Evolutionary conservation across 2,888 invertebrate genomes (phyloP), one percentile per base, ranked within the genome.

Genomic region (Acleris sparsana): DNA sequence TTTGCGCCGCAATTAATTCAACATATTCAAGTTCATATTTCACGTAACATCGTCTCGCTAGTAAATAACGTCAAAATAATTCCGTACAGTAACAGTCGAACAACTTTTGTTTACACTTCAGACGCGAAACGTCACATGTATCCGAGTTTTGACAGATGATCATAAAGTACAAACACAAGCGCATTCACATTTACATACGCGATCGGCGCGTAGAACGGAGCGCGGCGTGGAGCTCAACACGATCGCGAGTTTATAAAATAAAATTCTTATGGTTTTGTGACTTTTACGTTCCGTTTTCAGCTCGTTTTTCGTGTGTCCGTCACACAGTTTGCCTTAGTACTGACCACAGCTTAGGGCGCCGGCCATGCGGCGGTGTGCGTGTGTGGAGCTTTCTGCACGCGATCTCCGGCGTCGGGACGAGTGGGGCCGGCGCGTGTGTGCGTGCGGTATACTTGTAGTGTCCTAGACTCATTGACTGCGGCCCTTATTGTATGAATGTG

Each of bases 381-480:
- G 90, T 89, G 91, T 91, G 88, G 82, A 87, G 86, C 88, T 89
- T 91, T 92, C 89, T 88, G 92, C 91, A 92, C 92, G 92, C 92
- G 90, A 92, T 89, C 90, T 86, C 82, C 80, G 78, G 74, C 79
- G 83, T 87, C 88, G 85, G 82, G 84, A 84, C 89, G 89, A 84
- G 87, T 85, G 89, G 90, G 89, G 89, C 74, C 80, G 79, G 82
- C 82, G 84, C 74, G 68, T 79, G 91, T 90, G 91, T 88, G 91
- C 82, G 91, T 87, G 75, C 69, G 83, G 79, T 86, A 84, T 82
- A 88, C 88, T 86, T 88, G 90, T 89, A 84, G 89, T 91, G 86
- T 83, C 86, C 92, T 91, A 92, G 92, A 92, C 92, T 92, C 92
- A 92, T 92, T 92, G 92, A 92, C 92, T 92, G 91, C 88, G 88